Percentiles rank a stretch among this genome's conserved stretches.
Evolutionary conservation across 2,888 invertebrate species (phyloP).

Genomic region (Eupeodes latifasciatus): DNA sequence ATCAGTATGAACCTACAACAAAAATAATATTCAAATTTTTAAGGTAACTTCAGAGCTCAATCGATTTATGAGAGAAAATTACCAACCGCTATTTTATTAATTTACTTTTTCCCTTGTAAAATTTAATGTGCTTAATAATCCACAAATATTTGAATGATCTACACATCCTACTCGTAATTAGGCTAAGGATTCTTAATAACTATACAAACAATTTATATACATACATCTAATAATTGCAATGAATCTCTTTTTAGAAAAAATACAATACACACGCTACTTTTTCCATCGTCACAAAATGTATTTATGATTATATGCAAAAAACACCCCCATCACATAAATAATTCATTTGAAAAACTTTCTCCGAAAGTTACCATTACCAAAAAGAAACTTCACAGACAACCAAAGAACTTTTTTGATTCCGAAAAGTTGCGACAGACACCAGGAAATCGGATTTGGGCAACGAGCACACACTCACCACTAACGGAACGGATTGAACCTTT

Average conservation of each 20-base stretch:
- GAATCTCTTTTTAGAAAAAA: neutral
- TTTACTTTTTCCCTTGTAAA: fast-evolving
- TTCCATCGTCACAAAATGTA: neutral
- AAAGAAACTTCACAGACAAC: neutral
- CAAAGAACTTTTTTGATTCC: neutral
- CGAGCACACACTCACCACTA: neutral
- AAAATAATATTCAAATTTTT: no score
- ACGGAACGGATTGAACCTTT: neutral
- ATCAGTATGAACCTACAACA: no score
- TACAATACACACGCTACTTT: neutral
- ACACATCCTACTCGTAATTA: no score
- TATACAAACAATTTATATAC: no score
- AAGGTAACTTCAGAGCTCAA: no score
- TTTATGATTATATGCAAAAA: constrained; percentile 17
- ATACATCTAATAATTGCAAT: neutral
- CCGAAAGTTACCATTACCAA: neutral
- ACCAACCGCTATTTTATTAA: no score
- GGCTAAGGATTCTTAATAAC: no score
- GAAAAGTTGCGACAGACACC: constrained; percentile 13
- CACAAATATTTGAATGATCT: no score
- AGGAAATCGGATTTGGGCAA: neutral
- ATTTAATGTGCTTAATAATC: no score
- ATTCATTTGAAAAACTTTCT: constrained; percentile 25
- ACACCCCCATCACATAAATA: neutral
- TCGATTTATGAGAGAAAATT: no score